These are phyloP conservation scores for Montipora sp. DNA, from an alignment of 64 coral and sea anemone species.

Conservation along the genomic window DNA sequence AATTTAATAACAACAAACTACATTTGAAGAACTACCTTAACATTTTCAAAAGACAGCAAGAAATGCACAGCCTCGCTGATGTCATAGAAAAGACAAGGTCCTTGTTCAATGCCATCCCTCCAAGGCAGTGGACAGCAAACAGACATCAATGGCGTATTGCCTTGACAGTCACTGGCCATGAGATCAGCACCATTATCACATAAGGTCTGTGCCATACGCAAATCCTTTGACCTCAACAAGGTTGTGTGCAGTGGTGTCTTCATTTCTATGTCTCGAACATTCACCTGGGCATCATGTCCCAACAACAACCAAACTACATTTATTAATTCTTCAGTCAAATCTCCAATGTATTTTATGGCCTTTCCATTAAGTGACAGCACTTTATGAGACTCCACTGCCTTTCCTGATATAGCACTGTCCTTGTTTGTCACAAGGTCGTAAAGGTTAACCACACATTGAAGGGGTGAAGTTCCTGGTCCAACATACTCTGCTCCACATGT, in stretches of 20 bases:
- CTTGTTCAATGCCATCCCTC: conserved; percentile 72
- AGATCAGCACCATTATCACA: conserved; percentile 90
- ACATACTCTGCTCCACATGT: conserved; percentile 83
- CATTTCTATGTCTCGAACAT: conserved; percentile 76
- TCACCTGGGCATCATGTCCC: conserved; percentile 82
- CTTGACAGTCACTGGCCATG: conserved; percentile 77
- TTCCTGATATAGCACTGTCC: conserved; percentile 7
- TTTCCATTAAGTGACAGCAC: conserved; percentile 55
- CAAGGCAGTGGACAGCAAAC: conserved; percentile 85
- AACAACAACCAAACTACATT: conserved; percentile 75
- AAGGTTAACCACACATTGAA: conserved; percentile 81
- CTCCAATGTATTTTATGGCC: conserved; percentile 34
- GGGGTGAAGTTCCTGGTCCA: conserved; percentile 78
- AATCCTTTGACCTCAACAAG: conserved; percentile 71
- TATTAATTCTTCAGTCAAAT: conserved; percentile 78
- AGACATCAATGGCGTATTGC: conserved; percentile 91
- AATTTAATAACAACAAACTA: background rate
- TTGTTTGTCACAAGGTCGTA: conserved; percentile 81
- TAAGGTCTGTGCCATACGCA: conserved; percentile 77
- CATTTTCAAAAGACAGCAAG: conserved; percentile 75
- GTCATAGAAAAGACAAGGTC: conserved; percentile 65
- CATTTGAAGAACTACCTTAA: conserved; percentile 56
- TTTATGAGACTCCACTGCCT: conserved; percentile 32
- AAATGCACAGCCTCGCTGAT: conserved; percentile 68
- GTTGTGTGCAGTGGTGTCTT: conserved; percentile 88